These are phyloP conservation scores for Corvus moneduloides DNA, from an alignment of 2,113 vertebrate genomes.

Conservation along the genomic window DNA sequence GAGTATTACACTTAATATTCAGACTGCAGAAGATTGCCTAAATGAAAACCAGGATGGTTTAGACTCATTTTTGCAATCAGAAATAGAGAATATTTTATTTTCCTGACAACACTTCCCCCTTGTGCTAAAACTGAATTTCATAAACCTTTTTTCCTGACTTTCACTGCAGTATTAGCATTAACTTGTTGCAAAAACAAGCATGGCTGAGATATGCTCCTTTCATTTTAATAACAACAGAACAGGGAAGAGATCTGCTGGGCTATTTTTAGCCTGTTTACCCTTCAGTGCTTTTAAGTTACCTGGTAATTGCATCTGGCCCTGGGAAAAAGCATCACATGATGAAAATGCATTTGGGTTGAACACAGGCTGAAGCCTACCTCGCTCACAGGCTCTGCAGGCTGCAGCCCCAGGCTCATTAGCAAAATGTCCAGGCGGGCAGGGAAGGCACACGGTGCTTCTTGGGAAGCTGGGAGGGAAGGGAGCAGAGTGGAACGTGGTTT, in stretches of 20 bases:
- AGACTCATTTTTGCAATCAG: not conserved
- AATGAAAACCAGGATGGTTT: not conserved
- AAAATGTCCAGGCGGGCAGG: constrained; percentile 78
- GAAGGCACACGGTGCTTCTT: constrained; percentile 71
- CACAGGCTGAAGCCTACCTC: constrained; percentile 65
- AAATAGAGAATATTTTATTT: not conserved
- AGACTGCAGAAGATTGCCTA: not conserved
- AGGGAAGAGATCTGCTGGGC: not conserved
- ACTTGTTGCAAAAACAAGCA: not conserved
- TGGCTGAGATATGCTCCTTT: not conserved
- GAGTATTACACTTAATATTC: not conserved
- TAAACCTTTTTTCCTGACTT: not conserved
- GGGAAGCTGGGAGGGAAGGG: constrained; percentile 65
- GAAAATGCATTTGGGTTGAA: not conserved
- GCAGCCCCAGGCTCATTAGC: constrained; percentile 71
- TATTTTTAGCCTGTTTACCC: constrained; percentile 1
- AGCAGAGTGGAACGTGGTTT: not conserved
- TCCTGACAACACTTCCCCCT: not conserved
- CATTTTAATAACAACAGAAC: not conserved
- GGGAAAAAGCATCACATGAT: not conserved
- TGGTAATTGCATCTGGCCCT: not conserved
- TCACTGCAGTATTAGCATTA: not conserved
- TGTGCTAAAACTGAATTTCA: not conserved
- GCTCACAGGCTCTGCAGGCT: constrained; percentile 74
- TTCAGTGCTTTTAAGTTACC: not conserved